A percentile compares a stretch with the other conserved stretches of the same genome.
These are phyloP conservation scores for Amphiprion ocellaris DNA, from an alignment of 2,113 vertebrate species.

Conservation along the genomic window DNA sequence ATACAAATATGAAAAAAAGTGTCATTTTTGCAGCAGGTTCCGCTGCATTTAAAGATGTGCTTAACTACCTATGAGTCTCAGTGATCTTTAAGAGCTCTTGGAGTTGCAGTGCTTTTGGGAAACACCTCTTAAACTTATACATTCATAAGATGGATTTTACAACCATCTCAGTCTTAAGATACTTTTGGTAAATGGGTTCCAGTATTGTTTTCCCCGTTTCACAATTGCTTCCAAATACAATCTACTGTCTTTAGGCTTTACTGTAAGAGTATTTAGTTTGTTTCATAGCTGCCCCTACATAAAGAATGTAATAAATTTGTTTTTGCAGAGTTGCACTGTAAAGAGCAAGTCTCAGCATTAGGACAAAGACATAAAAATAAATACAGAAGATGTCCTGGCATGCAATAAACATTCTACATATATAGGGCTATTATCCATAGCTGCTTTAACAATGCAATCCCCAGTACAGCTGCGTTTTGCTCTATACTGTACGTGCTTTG, in stretches of 20 bases:
- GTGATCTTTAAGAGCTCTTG: neutral
- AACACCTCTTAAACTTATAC: neutral
- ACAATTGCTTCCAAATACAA: conserved; percentile 8
- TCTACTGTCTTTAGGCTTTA: neutral
- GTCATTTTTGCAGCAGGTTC: neutral
- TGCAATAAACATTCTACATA: neutral
- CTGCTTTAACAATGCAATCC: neutral
- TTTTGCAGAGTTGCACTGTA: neutral
- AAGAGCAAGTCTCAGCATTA: neutral
- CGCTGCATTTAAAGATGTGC: neutral
- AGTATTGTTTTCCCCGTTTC: conserved; percentile 10
- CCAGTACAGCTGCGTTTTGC: neutral
- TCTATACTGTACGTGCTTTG: neutral
- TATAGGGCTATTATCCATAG: neutral
- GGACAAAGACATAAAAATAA: neutral
- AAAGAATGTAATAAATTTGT: neutral
- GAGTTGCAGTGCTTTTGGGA: neutral
- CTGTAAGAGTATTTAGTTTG: neutral
- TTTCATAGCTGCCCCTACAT: neutral
- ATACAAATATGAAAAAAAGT: neutral
- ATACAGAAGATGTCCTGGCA: neutral
- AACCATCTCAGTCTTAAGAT: neutral
- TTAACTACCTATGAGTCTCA: neutral
- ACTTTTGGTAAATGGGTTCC: neutral
- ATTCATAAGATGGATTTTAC: neutral